Percentiles rank a stretch among this genome's conserved stretches.
phyloP scores from a whole-genome alignment of 2,113 vertebrate species.

The Centropristis striata region DNA sequence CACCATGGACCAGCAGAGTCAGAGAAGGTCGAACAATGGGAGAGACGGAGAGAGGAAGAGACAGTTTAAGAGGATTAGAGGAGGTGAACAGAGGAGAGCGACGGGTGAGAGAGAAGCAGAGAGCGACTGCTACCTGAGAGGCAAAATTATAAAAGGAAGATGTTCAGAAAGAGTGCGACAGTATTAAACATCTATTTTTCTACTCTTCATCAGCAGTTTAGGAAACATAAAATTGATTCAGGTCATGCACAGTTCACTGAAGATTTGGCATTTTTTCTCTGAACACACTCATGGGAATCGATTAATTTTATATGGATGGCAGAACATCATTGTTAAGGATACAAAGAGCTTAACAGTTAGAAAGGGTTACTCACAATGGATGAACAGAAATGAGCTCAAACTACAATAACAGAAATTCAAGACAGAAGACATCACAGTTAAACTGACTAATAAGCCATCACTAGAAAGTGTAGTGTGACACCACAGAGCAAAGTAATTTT shows the following conservation, averaged over 20 bases:
- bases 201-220: neutral
- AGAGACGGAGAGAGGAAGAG: conserved; percentile 17
- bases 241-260: conserved; percentile 34
- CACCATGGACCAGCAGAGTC: conserved; percentile 34
- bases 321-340: neutral
- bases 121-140: conserved; percentile 26
- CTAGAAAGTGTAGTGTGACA: neutral
- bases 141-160: neutral
- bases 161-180: neutral
- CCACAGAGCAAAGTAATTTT: no score
- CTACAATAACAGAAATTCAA: neutral
- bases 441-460: neutral
- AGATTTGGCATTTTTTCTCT: conserved; percentile 5
- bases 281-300: neutral
- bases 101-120: neutral
- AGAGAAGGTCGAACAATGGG: conserved; percentile 50
- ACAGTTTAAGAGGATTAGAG: conserved; percentile 61
- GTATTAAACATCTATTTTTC: neutral
- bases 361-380: neutral
- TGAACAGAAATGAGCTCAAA: neutral
- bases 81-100: conserved; percentile 33
- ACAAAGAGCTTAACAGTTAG: neutral
- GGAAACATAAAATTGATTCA: conserved; percentile 32
- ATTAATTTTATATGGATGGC: neutral
- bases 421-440: neutral